Percentiles rank a stretch among this genome's conserved stretches.
Conservation (phyloP, 2,888 invertebrate species). For the Hypolimnas misippus region DNA sequence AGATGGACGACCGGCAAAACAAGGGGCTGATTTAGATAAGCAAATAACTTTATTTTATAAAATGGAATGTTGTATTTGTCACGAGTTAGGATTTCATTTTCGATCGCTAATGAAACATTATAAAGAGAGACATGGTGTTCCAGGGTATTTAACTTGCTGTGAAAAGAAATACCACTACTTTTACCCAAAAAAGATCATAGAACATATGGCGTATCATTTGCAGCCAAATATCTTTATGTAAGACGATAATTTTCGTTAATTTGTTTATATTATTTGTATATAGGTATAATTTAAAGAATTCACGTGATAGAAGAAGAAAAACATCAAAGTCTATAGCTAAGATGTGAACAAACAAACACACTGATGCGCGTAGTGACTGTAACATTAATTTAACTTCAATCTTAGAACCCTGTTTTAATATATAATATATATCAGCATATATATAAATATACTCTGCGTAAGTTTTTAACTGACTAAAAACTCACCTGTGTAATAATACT, state of each 20-base stretch:
- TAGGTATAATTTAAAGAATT: no score
- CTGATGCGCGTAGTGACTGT: no score
- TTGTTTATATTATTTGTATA: neutral
- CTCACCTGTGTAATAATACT: no score
- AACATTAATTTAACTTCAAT: no score
- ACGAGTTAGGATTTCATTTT: conserved; percentile 72
- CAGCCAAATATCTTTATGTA: conserved; percentile 79
- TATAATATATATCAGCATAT: no score
- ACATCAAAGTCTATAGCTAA: no score
- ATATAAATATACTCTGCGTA: no score
- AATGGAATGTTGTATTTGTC: conserved; percentile 80
- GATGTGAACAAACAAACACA: no score
- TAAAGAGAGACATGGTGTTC: conserved; percentile 77
- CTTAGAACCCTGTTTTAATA: no score
- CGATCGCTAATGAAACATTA: conserved; percentile 78
- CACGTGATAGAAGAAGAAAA: no score
- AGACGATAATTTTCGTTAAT: conserved; percentile 43
- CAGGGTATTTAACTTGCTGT: conserved; percentile 77
- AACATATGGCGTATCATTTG: conserved; percentile 78
- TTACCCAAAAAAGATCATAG: conserved; percentile 78
- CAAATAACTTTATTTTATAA: conserved; percentile 78
- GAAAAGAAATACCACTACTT: conserved; percentile 80
- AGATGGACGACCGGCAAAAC: conserved; percentile 73
- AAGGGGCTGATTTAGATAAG: conserved; percentile 70
- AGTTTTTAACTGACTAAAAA: no score